These are phyloP conservation scores for Nicator chloris DNA, from an alignment of 2,113 vertebrate species.

Conservation along the genomic window DNA sequence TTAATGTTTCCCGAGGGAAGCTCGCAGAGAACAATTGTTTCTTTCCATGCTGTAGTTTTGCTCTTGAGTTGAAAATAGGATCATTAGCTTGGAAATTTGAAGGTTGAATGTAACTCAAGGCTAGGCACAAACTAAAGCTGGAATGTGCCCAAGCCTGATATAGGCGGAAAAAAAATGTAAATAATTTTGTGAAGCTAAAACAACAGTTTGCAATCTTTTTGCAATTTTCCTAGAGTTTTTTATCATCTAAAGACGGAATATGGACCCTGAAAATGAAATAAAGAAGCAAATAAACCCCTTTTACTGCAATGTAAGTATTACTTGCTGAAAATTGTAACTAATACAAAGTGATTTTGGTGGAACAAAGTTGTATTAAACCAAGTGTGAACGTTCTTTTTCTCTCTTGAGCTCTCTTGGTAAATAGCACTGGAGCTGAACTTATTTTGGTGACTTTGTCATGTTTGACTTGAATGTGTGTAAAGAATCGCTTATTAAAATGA, in stretches of 20 bases:
- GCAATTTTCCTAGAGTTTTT: neutral
- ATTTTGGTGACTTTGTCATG: neutral
- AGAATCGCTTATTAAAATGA: neutral
- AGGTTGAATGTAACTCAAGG: neutral
- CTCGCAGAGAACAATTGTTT: neutral
- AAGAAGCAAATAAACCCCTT: conserved; percentile 21
- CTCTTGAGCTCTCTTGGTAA: neutral
- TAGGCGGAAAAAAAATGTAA: neutral
- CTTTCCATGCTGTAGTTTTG: neutral
- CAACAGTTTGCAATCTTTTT: neutral
- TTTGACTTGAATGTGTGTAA: neutral
- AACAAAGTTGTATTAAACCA: neutral
- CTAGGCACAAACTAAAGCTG: neutral
- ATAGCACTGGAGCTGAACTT: neutral
- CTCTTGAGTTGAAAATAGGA: neutral
- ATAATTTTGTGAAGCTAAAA: neutral
- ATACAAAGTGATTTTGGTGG: neutral
- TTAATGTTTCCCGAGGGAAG: neutral
- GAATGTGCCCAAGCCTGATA: neutral
- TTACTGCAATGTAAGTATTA: conserved; percentile 51
- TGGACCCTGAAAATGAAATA: conserved; percentile 2
- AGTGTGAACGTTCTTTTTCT: neutral
- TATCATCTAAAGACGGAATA: neutral
- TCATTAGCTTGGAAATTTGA: neutral
- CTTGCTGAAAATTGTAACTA: neutral